Percentiles rank a stretch among this genome's conserved stretches.
Evolutionary conservation across 2,888 invertebrate species (phyloP).

Genomic region (Tetragonisca angustula): DNA sequence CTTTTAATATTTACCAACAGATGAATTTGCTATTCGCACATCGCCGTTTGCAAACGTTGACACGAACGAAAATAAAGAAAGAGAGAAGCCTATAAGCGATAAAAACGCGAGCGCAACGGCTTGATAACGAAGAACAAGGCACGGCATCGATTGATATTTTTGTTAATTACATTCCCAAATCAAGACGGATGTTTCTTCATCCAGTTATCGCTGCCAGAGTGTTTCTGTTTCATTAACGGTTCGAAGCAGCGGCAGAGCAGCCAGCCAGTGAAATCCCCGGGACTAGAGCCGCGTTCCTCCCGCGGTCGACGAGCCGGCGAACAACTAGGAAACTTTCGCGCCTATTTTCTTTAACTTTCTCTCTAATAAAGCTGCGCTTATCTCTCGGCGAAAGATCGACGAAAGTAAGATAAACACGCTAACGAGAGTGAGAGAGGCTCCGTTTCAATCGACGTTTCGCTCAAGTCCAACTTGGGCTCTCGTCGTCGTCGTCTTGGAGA

Average conservation of each 20-base stretch:
- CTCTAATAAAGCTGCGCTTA: constrained; percentile 49
- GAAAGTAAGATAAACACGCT: constrained; percentile 60
- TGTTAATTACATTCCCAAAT: not conserved
- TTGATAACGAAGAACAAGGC: not conserved
- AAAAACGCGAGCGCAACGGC: too few species aligned
- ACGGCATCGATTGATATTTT: not conserved
- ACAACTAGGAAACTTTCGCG: constrained; percentile 10
- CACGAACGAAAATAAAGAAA: too few species aligned
- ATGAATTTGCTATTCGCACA: too few species aligned
- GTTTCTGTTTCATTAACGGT: constrained; percentile 27
- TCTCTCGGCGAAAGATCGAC: constrained; percentile 35
- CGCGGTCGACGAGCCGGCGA: not conserved
- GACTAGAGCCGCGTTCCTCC: not conserved
- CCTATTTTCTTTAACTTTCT: constrained; percentile 49
- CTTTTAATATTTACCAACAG: too few species aligned
- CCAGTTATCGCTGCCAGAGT: constrained; percentile 5
- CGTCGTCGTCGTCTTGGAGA: not conserved
- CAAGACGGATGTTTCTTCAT: constrained; percentile 17
- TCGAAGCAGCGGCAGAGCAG: too few species aligned
- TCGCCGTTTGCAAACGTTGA: too few species aligned
- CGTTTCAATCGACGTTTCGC: constrained; percentile 29
- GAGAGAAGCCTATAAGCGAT: too few species aligned
- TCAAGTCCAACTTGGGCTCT: not conserved
- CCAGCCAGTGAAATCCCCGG: not conserved
- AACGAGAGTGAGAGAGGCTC: constrained; percentile 52